A percentile compares a stretch with the other conserved stretches of the same genome.
Conservation (phyloP, 2,888 invertebrate species). For the Chloroclystis v-ata region DNA sequence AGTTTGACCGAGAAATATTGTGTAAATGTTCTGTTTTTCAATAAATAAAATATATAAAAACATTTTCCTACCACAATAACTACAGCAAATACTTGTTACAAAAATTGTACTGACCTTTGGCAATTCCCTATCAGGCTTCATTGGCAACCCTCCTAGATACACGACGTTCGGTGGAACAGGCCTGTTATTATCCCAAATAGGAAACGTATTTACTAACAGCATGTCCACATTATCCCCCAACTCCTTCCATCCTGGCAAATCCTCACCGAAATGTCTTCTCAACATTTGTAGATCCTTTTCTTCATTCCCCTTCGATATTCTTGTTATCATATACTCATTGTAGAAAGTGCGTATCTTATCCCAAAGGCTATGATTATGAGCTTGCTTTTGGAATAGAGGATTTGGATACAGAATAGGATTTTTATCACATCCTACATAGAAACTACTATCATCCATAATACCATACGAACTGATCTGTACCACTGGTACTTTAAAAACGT, state of each 20-base stretch:
- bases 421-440: neutral
- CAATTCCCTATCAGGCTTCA: constrained; percentile 28
- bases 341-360: constrained; percentile 8
- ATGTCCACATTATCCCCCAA: constrained; percentile 31
- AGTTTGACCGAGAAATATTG: too few species aligned
- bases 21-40: too few species aligned
- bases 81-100: too few species aligned
- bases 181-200: constrained; percentile 37
- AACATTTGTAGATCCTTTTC: neutral
- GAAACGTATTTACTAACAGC: constrained; percentile 48
- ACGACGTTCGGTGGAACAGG: constrained; percentile 50
- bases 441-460: neutral
- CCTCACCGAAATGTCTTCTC: constrained; percentile 25
- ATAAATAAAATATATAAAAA: too few species aligned
- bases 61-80: too few species aligned
- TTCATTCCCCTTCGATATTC: neutral
- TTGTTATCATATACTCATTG: neutral
- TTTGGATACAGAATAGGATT: neutral
- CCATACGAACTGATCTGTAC: neutral
- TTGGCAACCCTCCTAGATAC: constrained; percentile 50
- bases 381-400: neutral
- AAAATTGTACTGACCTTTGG: constrained; percentile 5
- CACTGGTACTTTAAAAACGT: constrained; percentile 5
- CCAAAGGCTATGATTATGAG: constrained; percentile 18
- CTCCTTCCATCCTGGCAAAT: neutral